These are phyloP conservation scores for Leptobrachium leishanense DNA, from an alignment of 2,113 vertebrate genomes.

Conservation along the genomic window DNA sequence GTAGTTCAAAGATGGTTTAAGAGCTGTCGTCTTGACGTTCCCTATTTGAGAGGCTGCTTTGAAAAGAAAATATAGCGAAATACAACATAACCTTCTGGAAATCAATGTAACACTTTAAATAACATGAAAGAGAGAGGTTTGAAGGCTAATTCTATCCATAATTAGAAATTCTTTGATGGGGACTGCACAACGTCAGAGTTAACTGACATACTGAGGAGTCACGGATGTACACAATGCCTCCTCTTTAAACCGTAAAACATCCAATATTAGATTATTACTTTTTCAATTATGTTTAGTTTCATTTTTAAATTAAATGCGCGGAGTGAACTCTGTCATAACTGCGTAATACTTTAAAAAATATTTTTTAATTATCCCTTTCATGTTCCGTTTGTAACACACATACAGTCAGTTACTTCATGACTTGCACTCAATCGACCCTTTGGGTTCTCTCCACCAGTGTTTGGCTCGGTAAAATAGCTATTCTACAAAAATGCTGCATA, in stretches of 20 bases:
- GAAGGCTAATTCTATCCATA: background rate
- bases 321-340: background rate
- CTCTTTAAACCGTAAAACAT: background rate
- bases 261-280: slow-evolving; percentile 13
- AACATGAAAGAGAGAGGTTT: too few relatives aligned
- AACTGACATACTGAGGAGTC: background rate
- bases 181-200: background rate
- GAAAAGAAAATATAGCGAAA: too few relatives aligned
- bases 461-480: too few relatives aligned
- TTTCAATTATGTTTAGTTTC: slow-evolving; percentile 9
- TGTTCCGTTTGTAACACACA: slow-evolving; percentile 21
- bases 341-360: background rate
- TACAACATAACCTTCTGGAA: too few relatives aligned
- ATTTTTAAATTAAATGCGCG: slow-evolving; percentile 29
- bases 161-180: background rate
- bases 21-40: too few relatives aligned
- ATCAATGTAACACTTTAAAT: too few relatives aligned
- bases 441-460: too few relatives aligned
- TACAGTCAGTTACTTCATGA: slow-evolving; percentile 6
- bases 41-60: too few relatives aligned
- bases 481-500: too few relatives aligned
- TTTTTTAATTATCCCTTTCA: slow-evolving; percentile 27
- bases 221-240: background rate
- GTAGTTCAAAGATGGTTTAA: too few relatives aligned
- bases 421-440: too few relatives aligned